phyloP scores from a whole-genome alignment of 2,113 vertebrate species.

The Patagioenas fasciata region DNA sequence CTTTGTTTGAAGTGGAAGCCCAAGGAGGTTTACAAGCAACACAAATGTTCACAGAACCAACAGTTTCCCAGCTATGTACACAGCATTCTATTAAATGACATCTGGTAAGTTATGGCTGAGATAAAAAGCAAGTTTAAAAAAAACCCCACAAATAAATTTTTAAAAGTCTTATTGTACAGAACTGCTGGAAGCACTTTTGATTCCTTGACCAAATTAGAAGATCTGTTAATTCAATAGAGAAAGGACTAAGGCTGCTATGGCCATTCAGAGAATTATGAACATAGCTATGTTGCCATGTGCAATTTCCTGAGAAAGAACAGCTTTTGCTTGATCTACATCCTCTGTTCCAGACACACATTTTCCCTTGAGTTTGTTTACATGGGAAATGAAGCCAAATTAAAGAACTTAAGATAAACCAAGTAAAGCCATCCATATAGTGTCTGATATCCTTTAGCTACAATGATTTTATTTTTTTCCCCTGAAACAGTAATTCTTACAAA shows the following conservation, averaged over 20 bases:
- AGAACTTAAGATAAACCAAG: slow-evolving; percentile 24
- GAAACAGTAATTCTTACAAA: neutral
- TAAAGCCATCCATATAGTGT: neutral
- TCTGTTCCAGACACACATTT: slow-evolving; percentile 47
- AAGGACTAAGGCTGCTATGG: neutral
- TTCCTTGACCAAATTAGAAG: neutral
- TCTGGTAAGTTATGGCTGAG: neutral
- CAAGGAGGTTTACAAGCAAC: neutral
- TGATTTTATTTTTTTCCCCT: neutral
- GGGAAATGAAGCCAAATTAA: slow-evolving; percentile 44
- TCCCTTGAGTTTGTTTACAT: slow-evolving; percentile 14
- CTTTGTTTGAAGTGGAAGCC: neutral
- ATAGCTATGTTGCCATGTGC: slow-evolving; percentile 4
- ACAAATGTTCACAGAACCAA: neutral
- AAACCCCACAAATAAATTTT: neutral
- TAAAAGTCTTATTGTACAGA: neutral
- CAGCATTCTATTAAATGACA: neutral
- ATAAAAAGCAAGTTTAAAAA: neutral
- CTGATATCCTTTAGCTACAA: neutral
- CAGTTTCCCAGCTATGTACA: neutral
- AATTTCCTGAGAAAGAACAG: slow-evolving; percentile 41
- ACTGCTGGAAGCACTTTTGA: neutral
- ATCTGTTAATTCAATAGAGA: slow-evolving; percentile 11
- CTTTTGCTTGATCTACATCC: slow-evolving; percentile 43
- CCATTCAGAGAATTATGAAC: neutral